These are phyloP conservation scores for Gymnogyps californianus DNA, from an alignment of 2,113 vertebrate species.

Conservation along the genomic window DNA sequence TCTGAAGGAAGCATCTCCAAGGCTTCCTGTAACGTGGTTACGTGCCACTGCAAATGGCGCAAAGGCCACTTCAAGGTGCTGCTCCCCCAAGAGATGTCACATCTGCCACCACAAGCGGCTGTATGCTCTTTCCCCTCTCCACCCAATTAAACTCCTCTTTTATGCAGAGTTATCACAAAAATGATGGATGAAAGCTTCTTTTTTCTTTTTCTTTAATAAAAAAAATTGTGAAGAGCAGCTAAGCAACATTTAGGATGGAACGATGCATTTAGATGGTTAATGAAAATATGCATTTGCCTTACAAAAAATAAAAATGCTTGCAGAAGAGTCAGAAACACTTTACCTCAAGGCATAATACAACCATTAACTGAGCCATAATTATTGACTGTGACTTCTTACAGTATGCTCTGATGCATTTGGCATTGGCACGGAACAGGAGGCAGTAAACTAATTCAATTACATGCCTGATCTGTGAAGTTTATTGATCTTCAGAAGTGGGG, in stretches of 20 bases:
- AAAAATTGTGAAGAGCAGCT: not conserved
- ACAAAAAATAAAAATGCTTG: not conserved
- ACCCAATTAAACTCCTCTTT: not conserved
- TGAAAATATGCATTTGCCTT: not conserved
- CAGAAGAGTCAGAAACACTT: not conserved
- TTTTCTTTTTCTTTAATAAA: not conserved
- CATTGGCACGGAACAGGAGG: slow-evolving; percentile 17
- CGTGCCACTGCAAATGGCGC: not conserved
- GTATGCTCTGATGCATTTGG: slow-evolving; percentile 23
- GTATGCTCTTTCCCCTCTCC: not conserved
- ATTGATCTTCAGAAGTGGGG: slow-evolving; percentile 33
- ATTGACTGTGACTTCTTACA: slow-evolving; percentile 33
- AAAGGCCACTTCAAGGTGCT: not conserved
- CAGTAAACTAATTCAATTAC: slow-evolving; percentile 54
- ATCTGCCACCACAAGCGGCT: not conserved
- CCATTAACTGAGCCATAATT: slow-evolving; percentile 25
- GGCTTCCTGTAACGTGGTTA: not conserved
- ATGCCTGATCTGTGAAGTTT: slow-evolving; percentile 39
- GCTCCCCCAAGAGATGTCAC: not conserved
- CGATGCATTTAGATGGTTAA: not conserved
- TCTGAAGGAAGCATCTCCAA: not conserved
- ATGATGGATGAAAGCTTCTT: not conserved
- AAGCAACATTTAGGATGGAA: not conserved
- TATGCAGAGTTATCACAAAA: not conserved
- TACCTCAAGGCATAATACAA: slow-evolving; percentile 19